Conservation (phyloP, 1,140 invertebrate genomes). For the Drosophila cardini region DNA sequence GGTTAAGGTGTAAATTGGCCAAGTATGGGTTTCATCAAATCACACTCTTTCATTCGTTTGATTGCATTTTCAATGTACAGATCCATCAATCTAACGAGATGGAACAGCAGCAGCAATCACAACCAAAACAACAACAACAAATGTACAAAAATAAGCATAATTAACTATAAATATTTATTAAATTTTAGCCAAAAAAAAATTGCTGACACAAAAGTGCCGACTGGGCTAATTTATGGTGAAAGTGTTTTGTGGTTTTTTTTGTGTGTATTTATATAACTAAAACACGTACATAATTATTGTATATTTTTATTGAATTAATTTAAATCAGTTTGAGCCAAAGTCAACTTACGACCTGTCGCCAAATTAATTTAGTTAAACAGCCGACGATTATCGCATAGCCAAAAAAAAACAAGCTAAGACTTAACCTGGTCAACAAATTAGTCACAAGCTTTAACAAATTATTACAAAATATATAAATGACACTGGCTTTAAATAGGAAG, state of each 20-base stretch:
- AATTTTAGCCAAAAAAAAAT: constrained; percentile 21
- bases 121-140: neutral
- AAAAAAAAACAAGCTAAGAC: constrained; percentile 23
- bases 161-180: constrained; percentile 56
- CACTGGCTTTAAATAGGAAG: constrained; percentile 15
- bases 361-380: constrained; percentile 57
- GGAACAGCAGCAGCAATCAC: neutral
- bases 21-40: constrained; percentile 21
- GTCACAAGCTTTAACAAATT: constrained; percentile 42
- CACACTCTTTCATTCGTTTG: constrained; percentile 16
- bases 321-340: constrained; percentile 25
- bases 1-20: constrained; percentile 40
- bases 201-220: constrained; percentile 30
- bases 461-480: constrained; percentile 34
- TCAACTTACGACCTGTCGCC: constrained; percentile 40
- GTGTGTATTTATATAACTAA: constrained; percentile 44
- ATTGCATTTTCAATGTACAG: constrained; percentile 28
- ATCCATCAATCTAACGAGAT: constrained; percentile 36
- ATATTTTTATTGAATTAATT: constrained; percentile 56
- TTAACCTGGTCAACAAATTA: constrained; percentile 39
- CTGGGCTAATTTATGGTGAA: constrained; percentile 53
- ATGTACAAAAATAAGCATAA: constrained; percentile 23
- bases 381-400: constrained; percentile 44
- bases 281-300: constrained; percentile 37
- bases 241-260: constrained; percentile 35